Evolutionary conservation across 2,113 vertebrate species (phyloP).

Genomic region (Myodes glareolus): DNA sequence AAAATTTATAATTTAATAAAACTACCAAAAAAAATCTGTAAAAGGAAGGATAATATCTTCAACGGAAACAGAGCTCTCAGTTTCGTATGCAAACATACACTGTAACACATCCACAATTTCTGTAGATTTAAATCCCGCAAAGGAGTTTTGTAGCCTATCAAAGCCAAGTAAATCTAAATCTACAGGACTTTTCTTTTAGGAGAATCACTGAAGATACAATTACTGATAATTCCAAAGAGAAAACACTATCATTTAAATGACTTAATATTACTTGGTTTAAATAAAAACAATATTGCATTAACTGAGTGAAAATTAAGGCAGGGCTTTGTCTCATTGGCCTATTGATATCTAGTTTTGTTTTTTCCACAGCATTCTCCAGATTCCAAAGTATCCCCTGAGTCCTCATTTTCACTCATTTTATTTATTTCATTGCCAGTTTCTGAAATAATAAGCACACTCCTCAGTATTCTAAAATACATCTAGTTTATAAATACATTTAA

Average conservation of each 20-base stretch:
- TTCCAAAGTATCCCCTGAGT: neutral
- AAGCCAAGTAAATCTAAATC: neutral
- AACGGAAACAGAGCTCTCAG: rapidly evolving
- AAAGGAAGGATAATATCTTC: neutral
- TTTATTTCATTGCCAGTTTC: neutral
- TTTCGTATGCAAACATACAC: neutral
- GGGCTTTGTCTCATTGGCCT: rapidly evolving
- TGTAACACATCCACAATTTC: neutral
- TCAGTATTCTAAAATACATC: neutral
- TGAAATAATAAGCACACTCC: neutral
- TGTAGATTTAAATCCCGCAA: neutral
- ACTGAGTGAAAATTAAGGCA: neutral
- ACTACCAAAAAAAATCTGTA: neutral
- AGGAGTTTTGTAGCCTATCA: neutral
- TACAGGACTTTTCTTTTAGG: neutral
- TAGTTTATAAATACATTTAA: neutral
- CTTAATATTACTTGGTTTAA: neutral
- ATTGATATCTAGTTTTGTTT: neutral
- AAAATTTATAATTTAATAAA: too few relatives aligned
- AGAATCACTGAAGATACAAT: neutral
- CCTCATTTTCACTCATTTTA: neutral
- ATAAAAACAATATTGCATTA: neutral
- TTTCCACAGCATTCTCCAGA: neutral
- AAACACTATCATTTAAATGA: neutral
- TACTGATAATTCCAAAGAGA: neutral